Conservation (phyloP, 2,888 invertebrate genomes). For the Phrixothrix hirtus region DNA sequence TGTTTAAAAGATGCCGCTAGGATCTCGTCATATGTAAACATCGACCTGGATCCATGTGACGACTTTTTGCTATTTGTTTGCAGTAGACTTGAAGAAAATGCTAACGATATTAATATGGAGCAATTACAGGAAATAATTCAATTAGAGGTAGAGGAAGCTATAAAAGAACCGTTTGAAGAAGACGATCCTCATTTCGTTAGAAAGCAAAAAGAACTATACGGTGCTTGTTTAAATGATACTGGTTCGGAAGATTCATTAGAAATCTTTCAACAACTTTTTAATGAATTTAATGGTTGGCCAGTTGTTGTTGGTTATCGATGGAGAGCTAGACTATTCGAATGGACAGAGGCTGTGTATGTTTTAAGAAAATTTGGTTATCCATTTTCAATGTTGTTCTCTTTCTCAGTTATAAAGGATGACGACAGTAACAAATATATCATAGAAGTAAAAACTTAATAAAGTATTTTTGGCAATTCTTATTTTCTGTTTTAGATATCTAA, state of each 20-base stretch:
- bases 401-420: conserved; percentile 7
- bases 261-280: conserved; percentile 34
- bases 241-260: conserved; percentile 11
- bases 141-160: background rate
- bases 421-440: background rate
- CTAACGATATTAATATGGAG: background rate
- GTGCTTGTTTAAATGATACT: conserved; percentile 4
- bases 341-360: conserved; percentile 39
- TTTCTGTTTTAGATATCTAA: background rate
- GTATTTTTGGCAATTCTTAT: no score
- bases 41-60: conserved; percentile 70
- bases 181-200: conserved; percentile 31
- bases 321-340: conserved; percentile 37
- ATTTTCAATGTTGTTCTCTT: conserved; percentile 37
- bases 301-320: conserved; percentile 36
- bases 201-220: background rate
- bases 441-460: background rate
- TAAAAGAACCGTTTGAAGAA: conserved; percentile 56
- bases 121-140: background rate
- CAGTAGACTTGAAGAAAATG: background rate
- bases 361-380: conserved; percentile 40
- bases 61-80: conserved; percentile 62
- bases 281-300: conserved; percentile 45
- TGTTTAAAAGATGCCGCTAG: conserved; percentile 58
- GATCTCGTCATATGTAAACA: conserved; percentile 68